These are phyloP conservation scores for Macquaria australasica DNA, from an alignment of 2,113 vertebrate genomes.

Conservation along the genomic window DNA sequence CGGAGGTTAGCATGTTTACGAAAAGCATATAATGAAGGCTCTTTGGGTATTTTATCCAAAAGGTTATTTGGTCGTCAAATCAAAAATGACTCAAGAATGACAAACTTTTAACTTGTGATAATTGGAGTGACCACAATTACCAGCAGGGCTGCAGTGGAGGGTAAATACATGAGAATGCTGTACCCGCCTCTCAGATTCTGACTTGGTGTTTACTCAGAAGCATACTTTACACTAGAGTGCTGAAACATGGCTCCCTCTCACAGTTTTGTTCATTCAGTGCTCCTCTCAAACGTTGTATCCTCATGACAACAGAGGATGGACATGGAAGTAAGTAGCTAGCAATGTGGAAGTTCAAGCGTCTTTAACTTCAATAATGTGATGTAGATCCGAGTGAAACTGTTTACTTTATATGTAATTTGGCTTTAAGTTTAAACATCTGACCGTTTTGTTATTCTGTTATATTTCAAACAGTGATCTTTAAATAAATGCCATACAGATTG, in stretches of 20 bases:
- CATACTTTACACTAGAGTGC: neutral
- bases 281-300: neutral
- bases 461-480: neutral
- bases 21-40: conserved; percentile 31
- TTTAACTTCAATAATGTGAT: neutral
- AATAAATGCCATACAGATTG: neutral
- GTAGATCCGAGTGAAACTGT: neutral
- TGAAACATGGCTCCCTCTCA: neutral
- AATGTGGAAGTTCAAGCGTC: neutral
- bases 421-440: neutral
- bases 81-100: conserved; percentile 37
- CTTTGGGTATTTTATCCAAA: conserved; percentile 51
- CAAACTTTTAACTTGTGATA: conserved; percentile 37
- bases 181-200: neutral
- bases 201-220: neutral
- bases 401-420: neutral
- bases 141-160: neutral
- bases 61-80: conserved; percentile 56
- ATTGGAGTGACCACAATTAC: conserved; percentile 44
- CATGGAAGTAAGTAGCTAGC: too few relatives aligned
- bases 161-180: neutral
- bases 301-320: neutral
- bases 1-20: conserved; percentile 55
- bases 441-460: neutral
- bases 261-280: neutral